phyloP scores from a whole-genome alignment of 53 echinoderm and acorn worm genomes.

The Holothuria scabra region DNA sequence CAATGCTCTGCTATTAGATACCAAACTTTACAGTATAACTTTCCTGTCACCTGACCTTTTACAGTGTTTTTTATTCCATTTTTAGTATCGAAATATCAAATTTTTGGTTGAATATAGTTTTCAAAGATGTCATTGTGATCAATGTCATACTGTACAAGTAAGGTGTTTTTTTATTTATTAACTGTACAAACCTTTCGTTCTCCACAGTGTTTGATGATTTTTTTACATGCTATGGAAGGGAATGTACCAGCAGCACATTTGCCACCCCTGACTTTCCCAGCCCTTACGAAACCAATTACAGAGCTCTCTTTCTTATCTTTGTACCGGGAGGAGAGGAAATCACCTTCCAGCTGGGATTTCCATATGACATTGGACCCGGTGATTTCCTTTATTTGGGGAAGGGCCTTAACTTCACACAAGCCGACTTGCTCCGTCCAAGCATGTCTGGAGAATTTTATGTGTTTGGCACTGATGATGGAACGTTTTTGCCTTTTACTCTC shows the following conservation, averaged over 20 bases:
- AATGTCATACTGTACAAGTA: too few relatives aligned
- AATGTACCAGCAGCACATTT: conserved; percentile 17
- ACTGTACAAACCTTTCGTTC: background rate
- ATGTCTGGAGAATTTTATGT: conserved; percentile 21
- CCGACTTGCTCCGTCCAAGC: conserved; percentile 22
- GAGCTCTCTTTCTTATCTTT: conserved; percentile 41
- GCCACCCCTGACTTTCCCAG: conserved; percentile 23
- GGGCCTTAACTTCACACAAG: conserved; percentile 9
- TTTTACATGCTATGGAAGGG: conserved; percentile 35
- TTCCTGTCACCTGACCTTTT: too few relatives aligned
- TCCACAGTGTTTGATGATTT: conserved; percentile 4
- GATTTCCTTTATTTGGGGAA: conserved; percentile 17
- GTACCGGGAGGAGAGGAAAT: conserved; percentile 37
- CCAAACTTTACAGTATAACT: too few relatives aligned
- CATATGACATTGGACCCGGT: conserved; percentile 34
- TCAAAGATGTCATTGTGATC: too few relatives aligned
- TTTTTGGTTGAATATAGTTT: too few relatives aligned
- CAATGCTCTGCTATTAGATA: too few relatives aligned
- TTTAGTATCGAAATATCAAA: too few relatives aligned
- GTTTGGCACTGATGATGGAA: conserved; percentile 12
- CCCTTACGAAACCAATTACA: conserved; percentile 22
- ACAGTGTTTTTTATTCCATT: too few relatives aligned
- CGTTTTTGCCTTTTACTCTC: conserved; percentile 14
- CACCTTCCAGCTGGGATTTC: conserved; percentile 34
- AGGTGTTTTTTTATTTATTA: too few relatives aligned